A percentile compares a stretch with the other conserved stretches of the same genome.
phyloP scores from a whole-genome alignment of 2,113 vertebrate genomes.

The Catagonus wagneri region DNA sequence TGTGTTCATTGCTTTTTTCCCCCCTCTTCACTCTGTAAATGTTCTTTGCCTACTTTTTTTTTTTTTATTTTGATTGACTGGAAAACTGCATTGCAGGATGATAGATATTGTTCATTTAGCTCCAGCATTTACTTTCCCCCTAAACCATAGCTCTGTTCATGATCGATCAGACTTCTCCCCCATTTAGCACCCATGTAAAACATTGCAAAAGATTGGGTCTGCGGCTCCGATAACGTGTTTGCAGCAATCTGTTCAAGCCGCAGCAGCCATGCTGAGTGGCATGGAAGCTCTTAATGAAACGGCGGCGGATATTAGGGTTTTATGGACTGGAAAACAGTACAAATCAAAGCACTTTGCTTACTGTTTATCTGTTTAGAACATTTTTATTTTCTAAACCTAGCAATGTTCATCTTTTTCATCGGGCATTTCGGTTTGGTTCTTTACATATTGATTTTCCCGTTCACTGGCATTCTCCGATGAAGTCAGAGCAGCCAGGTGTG shows the following conservation, averaged over 20 bases:
- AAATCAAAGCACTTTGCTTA: constrained; percentile 87
- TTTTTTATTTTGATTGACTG: constrained; percentile 62
- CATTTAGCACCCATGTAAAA: constrained; percentile 75
- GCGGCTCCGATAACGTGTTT: constrained; percentile 14
- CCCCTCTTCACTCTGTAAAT: constrained; percentile 42
- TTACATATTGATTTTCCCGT: constrained; percentile 87
- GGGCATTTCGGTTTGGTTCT: constrained; percentile 78
- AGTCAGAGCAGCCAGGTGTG: neutral
- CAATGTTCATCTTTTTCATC: constrained; percentile 85
- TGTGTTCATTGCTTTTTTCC: neutral
- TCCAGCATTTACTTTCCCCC: constrained; percentile 69
- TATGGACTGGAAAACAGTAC: constrained; percentile 89
- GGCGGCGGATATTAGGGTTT: constrained; percentile 84
- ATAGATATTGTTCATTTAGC: constrained; percentile 74
- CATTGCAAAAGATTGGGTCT: constrained; percentile 72
- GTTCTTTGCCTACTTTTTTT: neutral
- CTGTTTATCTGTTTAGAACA: constrained; percentile 87
- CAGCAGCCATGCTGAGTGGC: constrained; percentile 73
- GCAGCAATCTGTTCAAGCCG: constrained; percentile 78
- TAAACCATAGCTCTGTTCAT: constrained; percentile 60
- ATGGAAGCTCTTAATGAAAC: constrained; percentile 86
- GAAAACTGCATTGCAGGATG: constrained; percentile 46
- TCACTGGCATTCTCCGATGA: constrained; percentile 61
- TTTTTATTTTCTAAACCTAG: constrained; percentile 83
- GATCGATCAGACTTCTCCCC: constrained; percentile 75